A percentile compares a stretch with the other conserved stretches of the same genome.
phyloP scores from a whole-genome alignment of 1,140 invertebrate species.

The Drosophila tsacasi region DNA sequence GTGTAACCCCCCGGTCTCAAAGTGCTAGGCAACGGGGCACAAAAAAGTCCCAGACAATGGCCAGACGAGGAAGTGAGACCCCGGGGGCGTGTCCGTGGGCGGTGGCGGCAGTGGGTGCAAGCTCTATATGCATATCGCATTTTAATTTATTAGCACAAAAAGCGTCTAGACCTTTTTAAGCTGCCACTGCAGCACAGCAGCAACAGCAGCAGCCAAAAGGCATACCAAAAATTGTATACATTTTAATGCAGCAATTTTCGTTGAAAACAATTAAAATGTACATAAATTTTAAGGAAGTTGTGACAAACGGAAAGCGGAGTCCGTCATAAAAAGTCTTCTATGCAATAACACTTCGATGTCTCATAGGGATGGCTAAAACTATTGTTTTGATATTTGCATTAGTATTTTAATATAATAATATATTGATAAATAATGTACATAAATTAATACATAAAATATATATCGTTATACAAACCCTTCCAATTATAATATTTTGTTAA shows the following conservation, averaged over 20 bases:
- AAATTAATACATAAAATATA: background rate
- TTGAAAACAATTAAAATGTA: conserved; percentile 80
- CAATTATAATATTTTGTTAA: background rate
- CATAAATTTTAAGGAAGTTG: conserved; percentile 69
- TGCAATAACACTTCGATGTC: background rate
- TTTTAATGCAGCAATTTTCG: conserved; percentile 71
- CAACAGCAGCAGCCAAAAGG: conserved; percentile 24
- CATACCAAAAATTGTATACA: conserved; percentile 54
- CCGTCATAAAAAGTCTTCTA: background rate
- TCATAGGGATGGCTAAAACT: background rate
- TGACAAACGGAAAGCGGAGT: conserved; percentile 51
- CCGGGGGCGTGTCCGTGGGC: conserved; percentile 20
- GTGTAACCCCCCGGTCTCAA: conserved; percentile 36
- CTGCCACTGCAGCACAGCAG: conserved; percentile 43
- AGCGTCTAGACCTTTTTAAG: conserved; percentile 83
- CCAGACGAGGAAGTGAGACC: conserved; percentile 49
- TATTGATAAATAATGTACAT: background rate
- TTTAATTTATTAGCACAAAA: conserved; percentile 84
- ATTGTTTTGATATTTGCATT: background rate
- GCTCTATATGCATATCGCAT: conserved; percentile 79
- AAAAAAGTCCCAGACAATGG: conserved; percentile 74
- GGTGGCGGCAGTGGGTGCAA: conserved; percentile 41
- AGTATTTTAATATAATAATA: background rate
- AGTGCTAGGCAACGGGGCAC: conserved; percentile 52
- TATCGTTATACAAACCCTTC: background rate